These are phyloP conservation scores for Lycophotia porphyrea DNA, from an alignment of 2,888 invertebrate species.

Conservation along the genomic window DNA sequence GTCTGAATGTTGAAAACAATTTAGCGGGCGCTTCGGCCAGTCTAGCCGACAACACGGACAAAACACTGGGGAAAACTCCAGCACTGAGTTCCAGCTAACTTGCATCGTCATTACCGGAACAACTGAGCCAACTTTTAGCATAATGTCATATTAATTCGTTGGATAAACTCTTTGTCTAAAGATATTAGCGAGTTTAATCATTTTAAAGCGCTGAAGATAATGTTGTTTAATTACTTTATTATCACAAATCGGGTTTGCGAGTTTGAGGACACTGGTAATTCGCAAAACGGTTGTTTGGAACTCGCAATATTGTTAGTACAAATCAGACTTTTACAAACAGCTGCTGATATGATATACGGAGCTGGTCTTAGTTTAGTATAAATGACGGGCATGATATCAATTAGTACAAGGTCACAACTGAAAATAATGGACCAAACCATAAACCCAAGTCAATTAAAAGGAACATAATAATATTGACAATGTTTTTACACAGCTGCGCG, in stretches of 20 bases:
- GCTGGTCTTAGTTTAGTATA: not conserved
- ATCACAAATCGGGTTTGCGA: slow-evolving; percentile 18
- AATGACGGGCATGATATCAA: not conserved
- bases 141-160: slow-evolving; percentile 59
- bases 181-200: slow-evolving; percentile 47
- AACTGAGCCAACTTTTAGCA: slow-evolving; percentile 54
- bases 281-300: not conserved
- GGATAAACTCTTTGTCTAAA: slow-evolving; percentile 53
- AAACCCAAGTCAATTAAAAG: slow-evolving; percentile 47
- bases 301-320: not conserved
- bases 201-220: slow-evolving; percentile 35
- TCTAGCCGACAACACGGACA: slow-evolving; percentile 44
- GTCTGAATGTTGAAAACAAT: slow-evolving; percentile 55
- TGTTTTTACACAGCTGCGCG: slow-evolving; percentile 57
- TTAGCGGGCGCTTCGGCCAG: slow-evolving; percentile 42
- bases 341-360: not conserved
- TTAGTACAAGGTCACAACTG: slow-evolving; percentile 7
- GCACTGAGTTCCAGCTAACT: slow-evolving; percentile 47
- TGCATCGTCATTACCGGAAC: slow-evolving; percentile 55
- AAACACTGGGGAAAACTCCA: slow-evolving; percentile 54
- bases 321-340: not conserved
- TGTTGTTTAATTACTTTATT: slow-evolving; percentile 37
- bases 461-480: slow-evolving; percentile 39
- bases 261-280: not conserved
- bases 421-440: slow-evolving; percentile 19